phyloP scores from a whole-genome alignment of 2,888 invertebrate genomes.

The Hirtodrosophila cameraria region DNA sequence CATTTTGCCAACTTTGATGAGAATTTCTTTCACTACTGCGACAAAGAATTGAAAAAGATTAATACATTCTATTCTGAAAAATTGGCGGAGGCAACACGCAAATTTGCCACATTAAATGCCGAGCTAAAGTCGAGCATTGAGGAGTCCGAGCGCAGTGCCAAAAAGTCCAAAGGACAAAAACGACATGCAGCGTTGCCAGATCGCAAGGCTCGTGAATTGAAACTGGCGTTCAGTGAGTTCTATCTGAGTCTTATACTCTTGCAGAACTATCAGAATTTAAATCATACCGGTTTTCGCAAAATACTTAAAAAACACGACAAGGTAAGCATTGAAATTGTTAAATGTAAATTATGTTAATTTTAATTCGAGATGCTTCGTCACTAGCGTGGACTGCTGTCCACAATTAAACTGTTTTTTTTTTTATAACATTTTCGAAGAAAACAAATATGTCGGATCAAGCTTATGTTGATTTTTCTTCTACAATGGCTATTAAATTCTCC shows the following conservation, averaged over 20 bases:
- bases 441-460: too few species aligned
- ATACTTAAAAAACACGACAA: constrained; percentile 99
- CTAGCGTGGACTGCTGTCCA: too few species aligned
- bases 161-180: constrained; percentile 84
- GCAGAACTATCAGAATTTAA: constrained; percentile 99
- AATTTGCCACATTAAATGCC: constrained; percentile 94
- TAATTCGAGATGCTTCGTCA: too few species aligned
- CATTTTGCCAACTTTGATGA: constrained; percentile 98
- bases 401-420: too few species aligned
- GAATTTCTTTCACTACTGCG: constrained; percentile 97
- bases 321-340: constrained; percentile 85
- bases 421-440: too few species aligned
- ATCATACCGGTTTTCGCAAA: constrained; percentile 99
- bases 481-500: constrained; percentile 5
- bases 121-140: constrained; percentile 90
- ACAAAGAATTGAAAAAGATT: constrained; percentile 97
- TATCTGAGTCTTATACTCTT: constrained; percentile 97
- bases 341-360: too few species aligned
- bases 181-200: constrained; percentile 87
- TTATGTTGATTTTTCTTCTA: too few species aligned
- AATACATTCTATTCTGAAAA: constrained; percentile 99
- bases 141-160: constrained; percentile 84
- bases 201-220: constrained; percentile 95
- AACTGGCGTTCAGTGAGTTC: constrained; percentile 99
- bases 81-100: constrained; percentile 97